Conservation (phyloP, 2,113 vertebrate species). For the Colinus virginianus region DNA sequence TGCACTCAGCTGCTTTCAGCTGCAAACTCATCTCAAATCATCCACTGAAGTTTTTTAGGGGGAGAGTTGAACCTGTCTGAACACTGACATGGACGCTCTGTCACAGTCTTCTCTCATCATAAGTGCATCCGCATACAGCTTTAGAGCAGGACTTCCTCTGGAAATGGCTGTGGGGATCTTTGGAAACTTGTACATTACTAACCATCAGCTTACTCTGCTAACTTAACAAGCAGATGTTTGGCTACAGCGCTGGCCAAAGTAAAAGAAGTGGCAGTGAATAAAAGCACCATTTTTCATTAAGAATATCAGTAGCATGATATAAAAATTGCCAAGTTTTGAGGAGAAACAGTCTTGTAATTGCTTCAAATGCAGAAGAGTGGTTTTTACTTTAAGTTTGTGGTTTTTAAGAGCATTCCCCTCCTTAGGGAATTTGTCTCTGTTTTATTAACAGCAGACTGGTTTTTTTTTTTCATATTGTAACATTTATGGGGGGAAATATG, state of each 20-base stretch:
- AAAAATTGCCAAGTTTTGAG: slow-evolving; percentile 56
- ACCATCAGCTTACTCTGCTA: not conserved
- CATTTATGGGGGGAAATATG: slow-evolving; percentile 20
- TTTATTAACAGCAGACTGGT: slow-evolving; percentile 62
- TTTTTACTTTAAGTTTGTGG: slow-evolving; percentile 29
- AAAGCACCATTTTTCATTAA: slow-evolving; percentile 19
- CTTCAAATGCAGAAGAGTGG: slow-evolving; percentile 27
- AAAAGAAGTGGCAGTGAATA: slow-evolving; percentile 19
- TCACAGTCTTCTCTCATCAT: not conserved
- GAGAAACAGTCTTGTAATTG: slow-evolving; percentile 69
- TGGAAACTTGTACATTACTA: not conserved
- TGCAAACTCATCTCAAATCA: not conserved
- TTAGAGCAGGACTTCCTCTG: not conserved
- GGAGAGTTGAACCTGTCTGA: not conserved
- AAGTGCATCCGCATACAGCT: not conserved
- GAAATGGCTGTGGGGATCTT: not conserved
- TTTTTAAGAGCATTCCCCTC: slow-evolving; percentile 65
- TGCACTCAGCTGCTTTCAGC: not conserved
- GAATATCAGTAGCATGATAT: slow-evolving; percentile 36
- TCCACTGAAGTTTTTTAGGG: not conserved
- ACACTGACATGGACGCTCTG: not conserved
- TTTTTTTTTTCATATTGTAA: slow-evolving; percentile 58
- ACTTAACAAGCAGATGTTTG: slow-evolving; percentile 55
- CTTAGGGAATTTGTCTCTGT: slow-evolving; percentile 44
- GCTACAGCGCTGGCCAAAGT: not conserved